These are phyloP conservation scores for Drosophila nebulosa DNA, from an alignment of 1,140 invertebrate genomes.

Conservation along the genomic window DNA sequence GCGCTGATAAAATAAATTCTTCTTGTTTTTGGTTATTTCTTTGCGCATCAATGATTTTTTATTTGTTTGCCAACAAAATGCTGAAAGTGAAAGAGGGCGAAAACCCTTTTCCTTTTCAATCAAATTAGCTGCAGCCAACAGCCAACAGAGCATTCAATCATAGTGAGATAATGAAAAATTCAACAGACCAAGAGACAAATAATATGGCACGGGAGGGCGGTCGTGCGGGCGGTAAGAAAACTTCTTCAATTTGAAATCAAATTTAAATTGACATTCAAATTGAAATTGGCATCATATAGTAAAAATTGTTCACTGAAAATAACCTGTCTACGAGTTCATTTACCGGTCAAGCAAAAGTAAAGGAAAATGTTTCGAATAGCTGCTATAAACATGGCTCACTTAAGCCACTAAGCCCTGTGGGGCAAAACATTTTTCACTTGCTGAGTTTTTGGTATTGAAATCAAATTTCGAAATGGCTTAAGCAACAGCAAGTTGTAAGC, in stretches of 20 bases:
- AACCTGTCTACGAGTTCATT: no score
- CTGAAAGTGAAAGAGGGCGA: not conserved
- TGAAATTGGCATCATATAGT: not conserved
- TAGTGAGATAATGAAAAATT: conserved; percentile 39
- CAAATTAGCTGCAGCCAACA: conserved; percentile 56
- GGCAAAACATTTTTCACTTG: not conserved
- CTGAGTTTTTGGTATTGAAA: not conserved
- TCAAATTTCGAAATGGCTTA: not conserved
- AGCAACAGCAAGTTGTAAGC: no score
- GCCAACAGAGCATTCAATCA: conserved; percentile 52
- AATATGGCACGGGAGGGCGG: no score
- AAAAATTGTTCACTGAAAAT: no score
- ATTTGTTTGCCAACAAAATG: conserved; percentile 42
- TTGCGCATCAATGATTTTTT: conserved; percentile 34
- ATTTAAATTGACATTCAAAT: not conserved
- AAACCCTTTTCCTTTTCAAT: conserved; percentile 66
- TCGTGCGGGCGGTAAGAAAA: not conserved
- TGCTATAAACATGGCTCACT: not conserved
- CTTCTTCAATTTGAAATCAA: not conserved
- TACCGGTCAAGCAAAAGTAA: no score
- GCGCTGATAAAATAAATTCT: conserved; percentile 48
- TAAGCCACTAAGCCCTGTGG: no score
- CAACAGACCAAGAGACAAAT: not conserved
- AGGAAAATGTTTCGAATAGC: no score
- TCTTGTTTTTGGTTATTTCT: conserved; percentile 36